Conservation (phyloP, 1,140 invertebrate genomes). For the Epicauta chinensis region DNA sequence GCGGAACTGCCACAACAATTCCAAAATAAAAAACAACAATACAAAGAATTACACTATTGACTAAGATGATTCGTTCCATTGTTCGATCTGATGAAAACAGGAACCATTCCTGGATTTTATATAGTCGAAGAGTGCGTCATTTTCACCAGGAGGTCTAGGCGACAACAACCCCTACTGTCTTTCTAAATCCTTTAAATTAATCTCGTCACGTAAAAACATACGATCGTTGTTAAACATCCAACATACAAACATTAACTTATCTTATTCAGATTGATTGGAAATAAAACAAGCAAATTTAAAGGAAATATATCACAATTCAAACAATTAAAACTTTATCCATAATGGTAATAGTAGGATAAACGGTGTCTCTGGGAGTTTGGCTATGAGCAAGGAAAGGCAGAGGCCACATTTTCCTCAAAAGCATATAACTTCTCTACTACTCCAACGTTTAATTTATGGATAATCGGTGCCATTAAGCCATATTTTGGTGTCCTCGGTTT, state of each 20-base stretch:
- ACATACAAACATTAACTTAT: neutral
- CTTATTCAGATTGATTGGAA: slow-evolving; percentile 1
- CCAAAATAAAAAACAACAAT: slow-evolving; percentile 1
- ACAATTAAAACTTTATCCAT: no score
- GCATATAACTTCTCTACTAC: no score
- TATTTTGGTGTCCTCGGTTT: no score
- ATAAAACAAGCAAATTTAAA: neutral
- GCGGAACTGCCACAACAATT: neutral
- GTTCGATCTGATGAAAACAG: slow-evolving; percentile 2
- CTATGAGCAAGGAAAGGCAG: no score
- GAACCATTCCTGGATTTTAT: slow-evolving; percentile 16
- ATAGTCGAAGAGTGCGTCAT: slow-evolving; percentile 10
- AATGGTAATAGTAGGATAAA: no score
- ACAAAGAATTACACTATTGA: slow-evolving; percentile 3
- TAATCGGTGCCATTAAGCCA: no score
- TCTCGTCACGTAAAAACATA: slow-evolving; percentile 8
- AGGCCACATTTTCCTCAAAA: no score
- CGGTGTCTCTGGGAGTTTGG: no score
- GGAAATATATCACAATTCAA: neutral
- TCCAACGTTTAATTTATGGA: no score
- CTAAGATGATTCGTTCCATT: slow-evolving; percentile 9
- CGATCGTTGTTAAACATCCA: neutral
- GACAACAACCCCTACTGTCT: slow-evolving; percentile 26
- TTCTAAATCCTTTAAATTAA: slow-evolving; percentile 16
- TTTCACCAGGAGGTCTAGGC: slow-evolving; percentile 18